Percentiles rank a stretch among this genome's conserved stretches.
Conservation (phyloP, 1,140 invertebrate genomes). For the Habropoda laboriosa region DNA sequence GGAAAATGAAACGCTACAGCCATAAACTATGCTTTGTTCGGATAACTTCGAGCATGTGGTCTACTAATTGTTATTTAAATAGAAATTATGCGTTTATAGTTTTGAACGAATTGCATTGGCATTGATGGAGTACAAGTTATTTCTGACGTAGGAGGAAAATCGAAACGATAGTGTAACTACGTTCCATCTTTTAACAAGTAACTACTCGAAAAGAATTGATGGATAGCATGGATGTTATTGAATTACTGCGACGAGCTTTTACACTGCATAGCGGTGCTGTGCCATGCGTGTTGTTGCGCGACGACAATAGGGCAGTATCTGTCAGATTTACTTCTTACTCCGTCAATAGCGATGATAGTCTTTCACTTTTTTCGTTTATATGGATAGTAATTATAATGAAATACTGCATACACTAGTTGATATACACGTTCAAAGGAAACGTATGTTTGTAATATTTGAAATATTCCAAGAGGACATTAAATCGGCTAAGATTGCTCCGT, state of each 20-base stretch:
- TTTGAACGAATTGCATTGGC: conserved; percentile 3
- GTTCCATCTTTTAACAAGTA: too few relatives aligned
- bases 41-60: conserved; percentile 1
- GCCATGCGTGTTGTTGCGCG: not conserved
- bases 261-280: not conserved
- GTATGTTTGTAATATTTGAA: conserved; percentile 26
- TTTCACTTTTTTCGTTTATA: conserved; percentile 47
- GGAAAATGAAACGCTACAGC: not conserved
- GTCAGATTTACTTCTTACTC: conserved; percentile 1
- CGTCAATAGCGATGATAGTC: conserved; percentile 48
- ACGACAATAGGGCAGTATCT: not conserved
- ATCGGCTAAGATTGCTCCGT: conserved; percentile 10
- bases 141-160: not conserved
- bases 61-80: conserved; percentile 51
- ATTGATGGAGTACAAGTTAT: conserved; percentile 1
- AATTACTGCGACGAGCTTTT: not conserved
- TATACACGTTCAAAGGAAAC: conserved; percentile 10
- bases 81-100: conserved; percentile 36
- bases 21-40: conserved; percentile 3
- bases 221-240: not conserved
- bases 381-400: conserved; percentile 28
- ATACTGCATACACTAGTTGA: conserved; percentile 10
- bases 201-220: not conserved
- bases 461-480: not conserved
- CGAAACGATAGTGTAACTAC: too few relatives aligned